Base-by-base conservation (phyloP, 2,888 invertebrate genomes). In the Prenolepis imparis region DNA sequence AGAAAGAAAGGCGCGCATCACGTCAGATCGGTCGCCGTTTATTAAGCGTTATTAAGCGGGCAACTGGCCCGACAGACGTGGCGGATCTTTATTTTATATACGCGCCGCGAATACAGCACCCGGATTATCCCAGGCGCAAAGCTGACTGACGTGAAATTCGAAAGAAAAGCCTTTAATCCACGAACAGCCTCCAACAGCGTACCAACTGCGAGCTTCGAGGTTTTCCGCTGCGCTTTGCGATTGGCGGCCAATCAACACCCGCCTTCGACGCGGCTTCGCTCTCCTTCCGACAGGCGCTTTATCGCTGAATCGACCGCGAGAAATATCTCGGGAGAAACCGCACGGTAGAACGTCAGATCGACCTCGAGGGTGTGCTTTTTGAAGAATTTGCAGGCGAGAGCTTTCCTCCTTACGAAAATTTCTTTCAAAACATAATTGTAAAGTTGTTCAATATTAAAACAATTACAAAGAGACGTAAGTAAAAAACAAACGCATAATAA, bases 161-260 rank as follows among this genome's bases (percentile, higher is more conserved):
- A 93, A 92, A 91, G 91, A 87, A 91, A 90, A 93, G 92, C 93
- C 92, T 92, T 93, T 93, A 93, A 93, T 93, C 92, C 93, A 73
- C 82, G 85, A 87, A 68, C 82, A 84, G 84, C 86, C 80, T 52
- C 73, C 63, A 73, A 74, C 82, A 36, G 68, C 63, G 48, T 64
- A 73, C 87, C 87, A 67, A 59, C 84, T 88, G 72, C 84, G 84
- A 89, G 84, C 72, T 75, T 73, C 83, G 52, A 83, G 86, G 84
- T 84, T 85, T 84, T 77, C 85, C 88, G 74, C 75, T 73, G 85
- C 77, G 86, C 80, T 85, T 85, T 82, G 64, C 90, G 90, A 86
- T 84, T 86, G 84, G 73, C 85, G 86, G 85, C 89, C 90, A 87
- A 90, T 90, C 89, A 85, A 87, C 90, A 84, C 78, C 68, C 72